Conservation (phyloP, 2,113 vertebrate species). For the Daubentonia madagascariensis region DNA sequence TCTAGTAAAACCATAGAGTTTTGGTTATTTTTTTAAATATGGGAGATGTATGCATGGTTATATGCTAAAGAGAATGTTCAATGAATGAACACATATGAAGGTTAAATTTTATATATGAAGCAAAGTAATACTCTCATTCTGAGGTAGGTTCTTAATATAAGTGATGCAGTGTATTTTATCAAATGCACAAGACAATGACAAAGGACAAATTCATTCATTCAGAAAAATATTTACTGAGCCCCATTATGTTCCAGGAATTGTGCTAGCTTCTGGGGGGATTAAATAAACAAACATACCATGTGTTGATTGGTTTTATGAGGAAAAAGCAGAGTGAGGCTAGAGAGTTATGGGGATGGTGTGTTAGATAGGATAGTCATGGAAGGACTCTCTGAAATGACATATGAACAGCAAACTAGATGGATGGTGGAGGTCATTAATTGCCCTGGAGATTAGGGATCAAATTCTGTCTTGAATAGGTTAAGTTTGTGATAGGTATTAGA, state of each 20-base stretch:
- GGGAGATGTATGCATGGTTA: not conserved
- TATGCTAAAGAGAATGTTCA: not conserved
- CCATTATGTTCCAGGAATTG: not conserved
- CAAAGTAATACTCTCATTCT: not conserved
- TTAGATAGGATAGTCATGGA: not conserved
- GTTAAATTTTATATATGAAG: conserved; percentile 12
- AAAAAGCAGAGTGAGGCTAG: not conserved
- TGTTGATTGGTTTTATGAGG: not conserved
- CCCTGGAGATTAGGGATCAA: not conserved
- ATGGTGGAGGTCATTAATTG: not conserved
- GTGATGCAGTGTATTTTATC: conserved; percentile 14
- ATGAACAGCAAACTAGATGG: not conserved
- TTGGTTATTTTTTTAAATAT: not conserved
- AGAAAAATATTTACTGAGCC: not conserved
- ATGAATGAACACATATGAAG: conserved; percentile 6
- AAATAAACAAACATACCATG: not conserved
- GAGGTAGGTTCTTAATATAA: not conserved
- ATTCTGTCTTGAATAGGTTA: not conserved
- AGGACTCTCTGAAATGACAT: not conserved
- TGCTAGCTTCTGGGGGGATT: not conserved
- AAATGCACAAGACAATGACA: not conserved
- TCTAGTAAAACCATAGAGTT: not conserved
- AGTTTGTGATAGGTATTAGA: not conserved
- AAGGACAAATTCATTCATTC: not conserved
- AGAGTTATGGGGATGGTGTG: not conserved